These are phyloP conservation scores for Chrysolina haemoptera DNA, from an alignment of 2,888 invertebrate genomes.

Conservation along the genomic window DNA sequence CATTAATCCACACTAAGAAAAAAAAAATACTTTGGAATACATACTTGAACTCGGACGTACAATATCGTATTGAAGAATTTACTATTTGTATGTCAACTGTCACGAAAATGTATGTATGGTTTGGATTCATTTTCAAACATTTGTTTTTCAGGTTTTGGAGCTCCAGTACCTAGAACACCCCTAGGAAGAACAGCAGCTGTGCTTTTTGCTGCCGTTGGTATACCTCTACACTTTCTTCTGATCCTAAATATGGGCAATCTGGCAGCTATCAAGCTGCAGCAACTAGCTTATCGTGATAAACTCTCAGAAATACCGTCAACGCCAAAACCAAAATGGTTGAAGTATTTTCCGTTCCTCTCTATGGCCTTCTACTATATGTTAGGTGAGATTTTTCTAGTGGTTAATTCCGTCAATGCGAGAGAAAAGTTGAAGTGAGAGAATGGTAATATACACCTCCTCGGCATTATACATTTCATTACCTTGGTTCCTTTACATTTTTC, in stretches of 20 bases:
- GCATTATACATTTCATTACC: too few species aligned
- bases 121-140: neutral
- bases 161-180: slow-evolving; percentile 79
- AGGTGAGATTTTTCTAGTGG: slow-evolving; percentile 58
- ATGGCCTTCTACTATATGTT: slow-evolving; percentile 73
- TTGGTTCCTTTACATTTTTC: too few species aligned
- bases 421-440: too few species aligned
- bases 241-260: slow-evolving; percentile 73
- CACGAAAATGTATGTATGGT: too few species aligned
- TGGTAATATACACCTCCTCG: too few species aligned
- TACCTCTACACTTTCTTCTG: slow-evolving; percentile 78
- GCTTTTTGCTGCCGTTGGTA: slow-evolving; percentile 77
- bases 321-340: slow-evolving; percentile 62
- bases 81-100: too few species aligned
- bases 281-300: slow-evolving; percentile 63
- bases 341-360: slow-evolving; percentile 69
- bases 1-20: too few species aligned
- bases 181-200: slow-evolving; percentile 76
- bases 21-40: too few species aligned
- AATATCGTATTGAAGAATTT: too few species aligned
- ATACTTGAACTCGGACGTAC: too few species aligned
- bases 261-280: slow-evolving; percentile 70
- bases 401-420: too few species aligned
- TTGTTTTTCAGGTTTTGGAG: slow-evolving; percentile 77
- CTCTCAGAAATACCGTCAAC: slow-evolving; percentile 58